Evolutionary conservation across 2,888 invertebrate species (phyloP), one percentile per base, ranked within the genome.

Genomic region (Andrena trimmerana): DNA sequence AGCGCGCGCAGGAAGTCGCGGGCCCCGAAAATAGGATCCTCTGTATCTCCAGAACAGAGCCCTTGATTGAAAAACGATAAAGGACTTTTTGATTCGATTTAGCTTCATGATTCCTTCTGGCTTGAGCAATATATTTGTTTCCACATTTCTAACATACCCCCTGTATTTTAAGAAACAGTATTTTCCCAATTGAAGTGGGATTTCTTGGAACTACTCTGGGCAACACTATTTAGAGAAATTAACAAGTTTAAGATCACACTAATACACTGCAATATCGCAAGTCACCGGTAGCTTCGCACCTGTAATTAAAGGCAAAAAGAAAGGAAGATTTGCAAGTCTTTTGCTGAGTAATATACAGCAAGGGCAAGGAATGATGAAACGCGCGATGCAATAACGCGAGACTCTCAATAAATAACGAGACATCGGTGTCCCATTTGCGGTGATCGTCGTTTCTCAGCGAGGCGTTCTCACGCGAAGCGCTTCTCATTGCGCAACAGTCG

Each of bases 401-500:
- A 13, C 29, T 13, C 31, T 71, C 48, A 29, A 62, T 72, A 72
- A 72, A 36, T 63, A 67, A 59, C 74, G 59, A 57, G n/a, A 16
- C 52, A 42, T 75, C 33, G 48, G 76, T 66, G 65, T 65, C 48
- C 27, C 65, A 65, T 75, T 66, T 20, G 76, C 31, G 42, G 48
- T 5, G n/a, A 59, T 27, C 57, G 57, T 27, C 24, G 29, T 48
- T 66, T 16, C 48, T 16, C 16, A 16, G 16, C 31, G 42, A 59
- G 33, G 24, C 33, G 48, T 74, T 74, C 59, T 74, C 75, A 63
- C 75, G 27, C 65, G 33, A n/a, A 50, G 50, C 16, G 33, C 24
- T 52, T 60, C 54, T 20, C 29, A 63, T 67, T 78, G 67, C 77
- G 60, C 78, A 78, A 78, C 60, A 36, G n/a, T 67, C 78, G 36